Evolutionary conservation across 2,797 vertebrate genomes (phyloP).

Genomic region (Psittacula echo): DNA sequence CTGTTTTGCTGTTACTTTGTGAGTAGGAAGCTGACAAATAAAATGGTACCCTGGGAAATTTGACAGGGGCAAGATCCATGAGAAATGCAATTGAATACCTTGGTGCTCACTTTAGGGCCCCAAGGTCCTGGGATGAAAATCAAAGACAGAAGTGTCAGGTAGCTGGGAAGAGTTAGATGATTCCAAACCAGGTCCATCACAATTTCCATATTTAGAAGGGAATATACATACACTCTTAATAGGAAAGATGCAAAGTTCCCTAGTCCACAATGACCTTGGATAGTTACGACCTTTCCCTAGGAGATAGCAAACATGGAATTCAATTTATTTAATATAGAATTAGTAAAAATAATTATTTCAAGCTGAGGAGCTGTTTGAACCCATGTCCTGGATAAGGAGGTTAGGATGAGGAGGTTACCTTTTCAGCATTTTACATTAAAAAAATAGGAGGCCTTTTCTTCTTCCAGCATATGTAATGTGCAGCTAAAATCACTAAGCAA

Average conservation of each 20-base stretch:
- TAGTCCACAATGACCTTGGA: background rate
- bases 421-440: background rate
- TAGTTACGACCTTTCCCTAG: background rate
- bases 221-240: background rate
- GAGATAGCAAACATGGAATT: background rate
- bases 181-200: background rate
- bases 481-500: background rate
- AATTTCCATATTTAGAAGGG: background rate
- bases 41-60: background rate
- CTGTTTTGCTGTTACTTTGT: background rate
- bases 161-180: background rate
- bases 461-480: fast-evolving
- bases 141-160: background rate
- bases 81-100: background rate
- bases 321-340: background rate
- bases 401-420: background rate
- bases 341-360: background rate
- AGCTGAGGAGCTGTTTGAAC: background rate
- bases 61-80: background rate
- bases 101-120: background rate
- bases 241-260: background rate
- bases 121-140: background rate
- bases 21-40: background rate
- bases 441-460: background rate
- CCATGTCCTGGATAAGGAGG: background rate